Conservation (phyloP, 1,140 invertebrate species). For the Tetramorium parvispinum region DNA sequence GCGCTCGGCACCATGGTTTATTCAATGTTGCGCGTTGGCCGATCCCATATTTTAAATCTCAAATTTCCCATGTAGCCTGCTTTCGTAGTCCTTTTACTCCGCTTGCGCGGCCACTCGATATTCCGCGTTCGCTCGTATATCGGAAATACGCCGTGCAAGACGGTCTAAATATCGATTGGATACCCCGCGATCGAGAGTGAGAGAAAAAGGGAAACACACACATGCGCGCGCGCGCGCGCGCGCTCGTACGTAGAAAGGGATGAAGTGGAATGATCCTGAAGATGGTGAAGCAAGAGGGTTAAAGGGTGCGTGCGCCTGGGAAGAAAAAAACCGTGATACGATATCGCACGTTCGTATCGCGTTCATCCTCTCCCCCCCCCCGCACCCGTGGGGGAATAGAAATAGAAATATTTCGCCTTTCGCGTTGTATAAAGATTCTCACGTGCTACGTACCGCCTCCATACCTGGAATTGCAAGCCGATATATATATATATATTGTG, state of each 20-base stretch:
- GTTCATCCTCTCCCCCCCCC: neutral
- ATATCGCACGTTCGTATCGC: constrained; percentile 45
- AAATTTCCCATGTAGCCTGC: constrained; percentile 43
- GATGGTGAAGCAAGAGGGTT: constrained; percentile 16
- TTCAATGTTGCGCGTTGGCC: constrained; percentile 47
- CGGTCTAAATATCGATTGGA: constrained; percentile 51
- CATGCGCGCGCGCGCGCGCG: no score
- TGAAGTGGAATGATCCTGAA: constrained; percentile 19
- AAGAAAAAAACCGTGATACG: neutral
- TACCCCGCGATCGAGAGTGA: neutral
- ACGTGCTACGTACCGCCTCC: constrained; percentile 1
- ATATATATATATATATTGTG: constrained; percentile 9
- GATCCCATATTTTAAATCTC: constrained; percentile 57
- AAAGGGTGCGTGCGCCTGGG: neutral
- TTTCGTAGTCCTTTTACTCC: constrained; percentile 15
- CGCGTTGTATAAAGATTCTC: constrained; percentile 25
- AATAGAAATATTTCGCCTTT: constrained; percentile 28
- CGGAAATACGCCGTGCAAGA: constrained; percentile 32
- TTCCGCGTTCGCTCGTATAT: constrained; percentile 30
- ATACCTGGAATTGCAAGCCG: constrained; percentile 56
- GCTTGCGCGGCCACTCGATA: constrained; percentile 30
- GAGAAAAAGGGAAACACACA: neutral
- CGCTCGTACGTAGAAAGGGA: neutral
- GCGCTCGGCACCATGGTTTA: constrained; percentile 45
- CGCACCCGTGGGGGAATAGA: neutral